These are phyloP conservation scores for Halesus radiatus DNA, from an alignment of 1,140 invertebrate genomes.

Conservation along the genomic window DNA sequence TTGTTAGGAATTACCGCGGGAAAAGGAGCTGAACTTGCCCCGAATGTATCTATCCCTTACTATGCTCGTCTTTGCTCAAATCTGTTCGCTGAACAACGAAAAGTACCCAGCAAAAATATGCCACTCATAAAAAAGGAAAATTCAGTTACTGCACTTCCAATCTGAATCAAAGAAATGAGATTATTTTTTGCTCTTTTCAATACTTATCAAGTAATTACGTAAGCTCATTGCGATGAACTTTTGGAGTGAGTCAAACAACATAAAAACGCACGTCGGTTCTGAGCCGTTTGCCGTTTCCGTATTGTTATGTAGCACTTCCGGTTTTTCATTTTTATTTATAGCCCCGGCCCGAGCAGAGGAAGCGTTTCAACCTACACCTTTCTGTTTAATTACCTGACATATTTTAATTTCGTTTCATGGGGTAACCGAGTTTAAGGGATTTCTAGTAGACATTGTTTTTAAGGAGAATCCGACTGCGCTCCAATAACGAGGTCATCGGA, in stretches of 20 bases:
- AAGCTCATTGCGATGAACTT: background rate
- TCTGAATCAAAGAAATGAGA: too few species aligned
- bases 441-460: too few species aligned
- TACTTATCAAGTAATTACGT: too few species aligned
- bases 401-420: constrained; percentile 25
- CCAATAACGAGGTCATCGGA: too few species aligned
- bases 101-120: background rate
- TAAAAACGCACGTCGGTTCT: constrained; percentile 32
- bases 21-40: constrained; percentile 14
- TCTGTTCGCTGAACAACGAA: constrained; percentile 1
- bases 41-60: background rate
- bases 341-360: constrained; percentile 37
- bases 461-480: too few species aligned
- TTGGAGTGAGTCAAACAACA: constrained; percentile 6
- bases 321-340: constrained; percentile 58
- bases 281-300: constrained; percentile 48
- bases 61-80: background rate
- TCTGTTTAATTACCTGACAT: constrained; percentile 49
- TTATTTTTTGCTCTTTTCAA: too few species aligned
- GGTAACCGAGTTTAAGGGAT: background rate
- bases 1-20: constrained; percentile 47
- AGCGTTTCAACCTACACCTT: constrained; percentile 33
- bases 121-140: background rate
- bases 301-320: constrained; percentile 56
- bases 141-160: too few species aligned